phyloP scores from a whole-genome alignment of 2,888 invertebrate species.

The Drosophila yooni region DNA sequence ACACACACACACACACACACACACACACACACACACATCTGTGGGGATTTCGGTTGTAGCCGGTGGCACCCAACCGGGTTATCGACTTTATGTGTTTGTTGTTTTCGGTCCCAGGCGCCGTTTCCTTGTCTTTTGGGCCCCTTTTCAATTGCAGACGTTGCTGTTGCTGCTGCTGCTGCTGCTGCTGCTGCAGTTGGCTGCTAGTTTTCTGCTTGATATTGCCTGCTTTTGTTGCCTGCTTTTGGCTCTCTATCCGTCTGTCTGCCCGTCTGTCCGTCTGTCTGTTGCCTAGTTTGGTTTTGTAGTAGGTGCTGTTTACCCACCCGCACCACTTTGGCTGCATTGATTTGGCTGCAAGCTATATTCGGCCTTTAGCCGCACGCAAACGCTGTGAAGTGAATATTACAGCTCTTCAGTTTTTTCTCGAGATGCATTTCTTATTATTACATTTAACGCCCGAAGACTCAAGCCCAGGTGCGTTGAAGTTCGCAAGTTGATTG shows the following conservation, averaged over 20 bases:
- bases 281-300: slow-evolving; percentile 16
- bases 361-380: slow-evolving; percentile 14
- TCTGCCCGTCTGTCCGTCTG: neutral
- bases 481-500: neutral
- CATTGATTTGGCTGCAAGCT: slow-evolving; percentile 34
- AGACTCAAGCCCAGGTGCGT: slow-evolving; percentile 6
- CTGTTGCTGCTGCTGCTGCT: slow-evolving; percentile 3
- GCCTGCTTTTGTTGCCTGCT: slow-evolving; percentile 34
- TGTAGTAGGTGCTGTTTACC: slow-evolving; percentile 28
- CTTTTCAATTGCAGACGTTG: slow-evolving; percentile 72
- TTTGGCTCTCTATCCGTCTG: slow-evolving; percentile 4
- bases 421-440: neutral
- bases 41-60: slow-evolving; percentile 48
- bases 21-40: slow-evolving; percentile 14
- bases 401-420: neutral
- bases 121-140: slow-evolving; percentile 62
- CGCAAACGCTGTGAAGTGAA: slow-evolving; percentile 17
- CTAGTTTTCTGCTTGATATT: slow-evolving; percentile 50
- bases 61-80: slow-evolving; percentile 68
- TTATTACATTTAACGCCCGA: slow-evolving; percentile 10
- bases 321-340: slow-evolving; percentile 14
- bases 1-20: slow-evolving; percentile 18
- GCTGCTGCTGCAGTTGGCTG: slow-evolving; percentile 30
- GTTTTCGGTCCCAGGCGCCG: slow-evolving; percentile 62
- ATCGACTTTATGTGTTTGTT: slow-evolving; percentile 80